phyloP scores from a whole-genome alignment of 2,113 vertebrate species.

The Meriones unguiculatus region DNA sequence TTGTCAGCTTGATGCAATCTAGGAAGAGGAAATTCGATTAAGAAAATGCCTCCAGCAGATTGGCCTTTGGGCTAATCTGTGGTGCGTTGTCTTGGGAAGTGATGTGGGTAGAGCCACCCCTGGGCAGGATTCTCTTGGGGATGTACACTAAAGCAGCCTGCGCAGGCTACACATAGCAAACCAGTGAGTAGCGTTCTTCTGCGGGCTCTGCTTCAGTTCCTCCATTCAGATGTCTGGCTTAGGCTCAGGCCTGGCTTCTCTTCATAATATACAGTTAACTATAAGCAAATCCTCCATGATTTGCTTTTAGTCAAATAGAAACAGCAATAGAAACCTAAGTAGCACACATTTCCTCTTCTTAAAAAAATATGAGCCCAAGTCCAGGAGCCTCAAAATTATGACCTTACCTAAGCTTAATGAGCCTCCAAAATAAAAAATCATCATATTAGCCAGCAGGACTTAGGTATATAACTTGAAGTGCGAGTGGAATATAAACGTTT shows the following conservation, averaged over 20 bases:
- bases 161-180: background rate
- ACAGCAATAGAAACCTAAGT: background rate
- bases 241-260: background rate
- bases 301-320: background rate
- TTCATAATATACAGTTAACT: background rate
- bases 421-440: background rate
- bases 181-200: background rate
- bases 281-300: background rate
- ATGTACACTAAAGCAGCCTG: background rate
- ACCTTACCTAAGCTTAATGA: background rate
- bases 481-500: background rate
- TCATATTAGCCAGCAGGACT: background rate
- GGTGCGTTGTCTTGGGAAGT: background rate
- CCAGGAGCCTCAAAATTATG: background rate
- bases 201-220: background rate
- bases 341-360: background rate
- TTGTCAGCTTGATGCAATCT: background rate
- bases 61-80: background rate
- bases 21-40: background rate
- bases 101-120: background rate
- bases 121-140: no score
- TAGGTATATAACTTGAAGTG: background rate
- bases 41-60: background rate
- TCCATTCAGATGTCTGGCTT: background rate
- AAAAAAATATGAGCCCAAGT: background rate